Conservation (phyloP, 2,888 invertebrate species). For the Aromia moschata region DNA sequence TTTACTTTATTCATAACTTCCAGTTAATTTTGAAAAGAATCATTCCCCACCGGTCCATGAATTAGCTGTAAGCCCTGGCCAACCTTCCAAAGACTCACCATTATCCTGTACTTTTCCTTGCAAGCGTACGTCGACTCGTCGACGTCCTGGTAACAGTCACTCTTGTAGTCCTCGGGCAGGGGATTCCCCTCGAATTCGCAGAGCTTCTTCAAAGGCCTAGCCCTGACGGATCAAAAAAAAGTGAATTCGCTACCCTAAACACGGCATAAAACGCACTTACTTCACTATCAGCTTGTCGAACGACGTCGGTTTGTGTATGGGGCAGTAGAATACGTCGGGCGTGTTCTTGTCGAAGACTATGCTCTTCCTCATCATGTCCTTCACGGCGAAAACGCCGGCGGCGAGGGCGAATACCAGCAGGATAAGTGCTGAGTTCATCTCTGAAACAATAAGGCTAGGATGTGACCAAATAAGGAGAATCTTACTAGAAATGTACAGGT, state of each 20-base stretch:
- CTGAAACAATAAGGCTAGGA: no score
- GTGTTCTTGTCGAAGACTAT: conserved; percentile 83
- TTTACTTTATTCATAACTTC: neutral
- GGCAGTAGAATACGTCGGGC: conserved; percentile 82
- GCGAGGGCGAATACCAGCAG: conserved; percentile 25
- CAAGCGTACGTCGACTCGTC: conserved; percentile 83
- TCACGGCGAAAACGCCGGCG: conserved; percentile 56
- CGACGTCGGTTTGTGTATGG: conserved; percentile 78
- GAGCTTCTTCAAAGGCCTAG: conserved; percentile 74
- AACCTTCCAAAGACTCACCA: no score
- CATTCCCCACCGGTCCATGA: neutral
- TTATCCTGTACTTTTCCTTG: conserved; percentile 81
- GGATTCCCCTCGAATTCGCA: conserved; percentile 78
- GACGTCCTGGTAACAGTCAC: conserved; percentile 82
- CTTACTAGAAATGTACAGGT: no score
- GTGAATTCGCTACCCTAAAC: conserved; percentile 2
- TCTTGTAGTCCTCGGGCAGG: conserved; percentile 77
- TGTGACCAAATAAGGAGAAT: no score
- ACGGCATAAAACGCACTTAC: conserved; percentile 57
- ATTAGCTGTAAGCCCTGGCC: neutral
- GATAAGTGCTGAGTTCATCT: conserved; percentile 30
- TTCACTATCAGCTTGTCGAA: conserved; percentile 78
- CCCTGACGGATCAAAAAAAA: conserved; percentile 57
- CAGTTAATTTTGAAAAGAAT: neutral
- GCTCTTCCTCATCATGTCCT: conserved; percentile 80